Evolutionary conservation across 2,888 invertebrate genomes (phyloP), one percentile per base, ranked within the genome.

Genomic region (Lissonota sp.): DNA sequence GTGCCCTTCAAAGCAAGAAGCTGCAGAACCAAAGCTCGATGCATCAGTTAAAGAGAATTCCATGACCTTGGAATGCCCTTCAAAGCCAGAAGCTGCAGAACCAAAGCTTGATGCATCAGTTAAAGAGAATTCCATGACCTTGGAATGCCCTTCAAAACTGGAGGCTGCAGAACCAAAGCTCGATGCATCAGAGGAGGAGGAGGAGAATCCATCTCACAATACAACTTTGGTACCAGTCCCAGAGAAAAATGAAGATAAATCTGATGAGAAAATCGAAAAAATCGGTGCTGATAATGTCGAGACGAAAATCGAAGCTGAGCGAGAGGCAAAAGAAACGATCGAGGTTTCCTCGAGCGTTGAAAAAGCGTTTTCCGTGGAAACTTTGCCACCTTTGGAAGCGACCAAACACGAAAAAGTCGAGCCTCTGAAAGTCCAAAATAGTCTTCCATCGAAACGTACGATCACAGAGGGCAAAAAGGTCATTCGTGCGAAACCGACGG

Each of bases 211-310:
- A 12, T 49, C 60, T 4, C n/a, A 40, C n/a, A 60, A 71, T 40
- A 14, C 39, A 16, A 71, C 71, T 71, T 14, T 71, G 6, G 49
- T 71, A 4, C 60, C 44, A 6, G 46, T 12, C 6, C 16, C 51
- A 5, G 51, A 14, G 14, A 51, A 5, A 12, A 44, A 12, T 14
- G 12, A 51, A 6, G 44, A 53, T 5, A 53, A 53, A 14, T 53
- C 6, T 14, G 1, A 53, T 14, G 7, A 26, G 26, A 6, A 16
- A 53, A 12, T 14, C n/a, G 53, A 53, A 6, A 53, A 53, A 14
- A 16, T 14, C 16, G 14, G 3, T 3, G 3, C 26, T 26, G 26
- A 26, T 1, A 3, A 26, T 3, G 26, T 1, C 26, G 3, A 26
- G 3, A 26, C 26, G 26, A 3, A 26, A 26, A 26, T 26, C 3